A percentile compares a stretch with the other conserved stretches of the same genome.
Conservation (phyloP, 2,113 vertebrate genomes). For the Epinephelus cyanopodus region DNA sequence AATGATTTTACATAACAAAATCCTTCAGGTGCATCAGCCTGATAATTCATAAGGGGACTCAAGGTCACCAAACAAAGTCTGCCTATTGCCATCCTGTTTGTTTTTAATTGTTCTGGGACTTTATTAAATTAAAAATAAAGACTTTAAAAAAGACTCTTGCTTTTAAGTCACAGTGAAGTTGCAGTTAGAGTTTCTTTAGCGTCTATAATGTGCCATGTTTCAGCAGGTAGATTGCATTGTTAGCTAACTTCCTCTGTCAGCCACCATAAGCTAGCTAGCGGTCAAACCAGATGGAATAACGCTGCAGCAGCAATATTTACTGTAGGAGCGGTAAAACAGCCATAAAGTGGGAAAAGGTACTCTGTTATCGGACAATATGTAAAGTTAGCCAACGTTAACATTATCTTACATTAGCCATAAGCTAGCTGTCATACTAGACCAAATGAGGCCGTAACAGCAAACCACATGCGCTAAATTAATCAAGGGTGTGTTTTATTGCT, state of each 20-base stretch:
- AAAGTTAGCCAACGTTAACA: conserved; percentile 13
- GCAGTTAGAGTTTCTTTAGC: neutral
- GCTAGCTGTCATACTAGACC: neutral
- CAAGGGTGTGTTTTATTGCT: too few relatives aligned
- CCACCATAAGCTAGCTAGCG: neutral
- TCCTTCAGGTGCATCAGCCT: neutral
- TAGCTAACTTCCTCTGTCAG: neutral
- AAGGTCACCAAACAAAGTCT: neutral
- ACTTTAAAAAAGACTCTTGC: neutral
- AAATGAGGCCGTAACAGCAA: conserved; percentile 1
- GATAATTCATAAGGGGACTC: neutral
- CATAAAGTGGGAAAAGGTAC: neutral
- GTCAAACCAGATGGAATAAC: neutral
- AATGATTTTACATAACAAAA: neutral
- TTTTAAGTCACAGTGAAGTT: neutral
- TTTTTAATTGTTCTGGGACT: neutral
- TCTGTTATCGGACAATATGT: neutral
- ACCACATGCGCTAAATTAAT: neutral
- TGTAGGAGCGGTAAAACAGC: neutral
- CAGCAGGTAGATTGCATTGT: neutral
- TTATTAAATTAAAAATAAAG: neutral
- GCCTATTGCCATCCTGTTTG: neutral
- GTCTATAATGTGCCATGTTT: neutral
- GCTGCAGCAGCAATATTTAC: neutral
- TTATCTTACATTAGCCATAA: neutral